Conservation (phyloP, 92 coral and sea anemone species). For the Heteractis magnifica region DNA sequence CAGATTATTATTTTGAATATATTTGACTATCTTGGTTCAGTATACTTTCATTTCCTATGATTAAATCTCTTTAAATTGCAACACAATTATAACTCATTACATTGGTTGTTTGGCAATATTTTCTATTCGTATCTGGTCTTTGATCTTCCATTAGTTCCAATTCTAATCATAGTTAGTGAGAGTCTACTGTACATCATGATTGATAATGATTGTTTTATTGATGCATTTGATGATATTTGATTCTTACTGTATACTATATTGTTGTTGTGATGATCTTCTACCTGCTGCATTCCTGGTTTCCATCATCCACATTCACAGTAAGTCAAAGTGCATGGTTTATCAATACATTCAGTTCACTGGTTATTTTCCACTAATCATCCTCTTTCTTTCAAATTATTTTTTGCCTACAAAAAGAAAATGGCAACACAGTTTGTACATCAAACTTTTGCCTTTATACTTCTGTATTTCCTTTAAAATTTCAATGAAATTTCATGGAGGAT, state of each 20-base stretch:
- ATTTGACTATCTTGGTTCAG: background rate
- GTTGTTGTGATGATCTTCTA: background rate
- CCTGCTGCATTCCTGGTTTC: background rate
- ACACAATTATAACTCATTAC: background rate
- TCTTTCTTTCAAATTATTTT: background rate
- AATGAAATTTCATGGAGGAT: background rate
- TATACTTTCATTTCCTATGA: background rate
- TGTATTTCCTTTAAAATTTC: background rate
- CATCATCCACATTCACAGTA: conserved; percentile 4
- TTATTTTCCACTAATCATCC: background rate
- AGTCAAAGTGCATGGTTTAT: conserved; percentile 2
- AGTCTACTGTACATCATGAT: background rate
- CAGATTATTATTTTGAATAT: background rate
- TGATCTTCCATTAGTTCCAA: background rate
- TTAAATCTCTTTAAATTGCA: background rate
- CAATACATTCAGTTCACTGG: conserved; percentile 2
- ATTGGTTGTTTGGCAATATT: background rate
- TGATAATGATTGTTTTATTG: background rate
- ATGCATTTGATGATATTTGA: background rate
- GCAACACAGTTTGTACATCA: no score
- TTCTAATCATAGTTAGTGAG: background rate
- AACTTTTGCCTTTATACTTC: background rate
- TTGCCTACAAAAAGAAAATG: no score
- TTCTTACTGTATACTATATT: background rate
- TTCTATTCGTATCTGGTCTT: no score